Base-by-base conservation (phyloP, 2,888 invertebrate genomes). In the Cheilosia grossa region DNA sequence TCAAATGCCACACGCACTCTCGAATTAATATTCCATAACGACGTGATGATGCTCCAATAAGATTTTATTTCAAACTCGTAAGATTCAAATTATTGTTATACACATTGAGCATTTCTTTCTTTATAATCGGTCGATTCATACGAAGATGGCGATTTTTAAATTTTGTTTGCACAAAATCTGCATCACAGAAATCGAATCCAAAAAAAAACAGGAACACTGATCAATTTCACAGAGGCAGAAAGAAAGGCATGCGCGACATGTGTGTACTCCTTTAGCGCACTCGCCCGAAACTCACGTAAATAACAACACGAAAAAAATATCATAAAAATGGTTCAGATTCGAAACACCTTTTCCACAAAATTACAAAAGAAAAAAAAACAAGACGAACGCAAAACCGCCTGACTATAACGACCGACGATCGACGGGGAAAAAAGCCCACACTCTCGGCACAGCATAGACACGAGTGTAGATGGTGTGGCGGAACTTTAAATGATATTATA, bases 401-500 rank as follows among this genome's bases (percentile, higher is more conserved):
- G 61, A 80, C 85, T 61, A 30, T 30, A 66, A 77, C 80, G 56
- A 66, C 58, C 61, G 66, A 80, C 49, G 59, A 61, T 72, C 61
- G 30, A 73, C 69, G 40, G 63, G 49, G 56, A 79, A 70, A 85
- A 75, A 77, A 53, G 61, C 72, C 70, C 49, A 53, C 83, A 53
- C 83, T 74, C 81, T 67, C 58, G 44, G 19, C 70, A 42, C 54
- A 75, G 42, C 74, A 75, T 75, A 83, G 83, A 83, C 66, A 30
- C 30, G 30, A 30, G 30, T 2, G 30, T 30, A 75, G 83, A 75
- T 61, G 74, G 63, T 59, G 33, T 70, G 74, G 79, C 53, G 58
- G 63, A 85, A 80, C 77, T 85, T 85, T 85, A 72, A 77, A 64
- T 74, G 70, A 81, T 63, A 81, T 69, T 72, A 77, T 72, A 77